These are phyloP conservation scores for Aphidoletes aphidimyza DNA, from an alignment of 2,888 invertebrate species.

Conservation along the genomic window DNA sequence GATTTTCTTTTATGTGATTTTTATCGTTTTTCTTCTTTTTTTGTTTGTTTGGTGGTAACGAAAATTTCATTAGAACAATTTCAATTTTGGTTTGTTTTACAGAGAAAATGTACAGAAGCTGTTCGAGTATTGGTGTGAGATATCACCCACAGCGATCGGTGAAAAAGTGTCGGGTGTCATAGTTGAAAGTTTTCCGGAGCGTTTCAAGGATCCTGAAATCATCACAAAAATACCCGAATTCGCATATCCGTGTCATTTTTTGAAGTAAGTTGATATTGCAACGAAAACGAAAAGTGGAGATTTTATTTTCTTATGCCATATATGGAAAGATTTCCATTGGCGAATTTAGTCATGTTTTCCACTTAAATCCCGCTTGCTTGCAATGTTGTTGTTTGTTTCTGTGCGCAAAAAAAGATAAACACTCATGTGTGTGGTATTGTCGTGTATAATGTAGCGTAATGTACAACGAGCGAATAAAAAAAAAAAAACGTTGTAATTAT, in stretches of 20 bases:
- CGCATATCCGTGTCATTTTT: constrained; percentile 86
- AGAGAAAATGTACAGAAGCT: constrained; percentile 66
- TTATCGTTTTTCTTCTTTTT: no score
- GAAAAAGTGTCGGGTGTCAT: constrained; percentile 68
- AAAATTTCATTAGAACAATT: background rate
- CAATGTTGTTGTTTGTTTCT: background rate
- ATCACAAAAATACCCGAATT: constrained; percentile 89
- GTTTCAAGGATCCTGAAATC: constrained; percentile 84
- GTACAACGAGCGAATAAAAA: background rate
- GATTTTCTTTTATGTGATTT: no score
- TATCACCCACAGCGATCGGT: constrained; percentile 59
- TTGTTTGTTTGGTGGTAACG: no score
- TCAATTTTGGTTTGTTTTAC: background rate
- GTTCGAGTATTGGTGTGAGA: constrained; percentile 67
- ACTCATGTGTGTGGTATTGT: background rate
- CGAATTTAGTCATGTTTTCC: background rate
- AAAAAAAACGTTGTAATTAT: constrained; percentile 61
- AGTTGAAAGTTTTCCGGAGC: constrained; percentile 85
- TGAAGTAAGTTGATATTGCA: constrained; percentile 71
- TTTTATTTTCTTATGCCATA: background rate
- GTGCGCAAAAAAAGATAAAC: background rate
- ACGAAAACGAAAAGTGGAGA: background rate
- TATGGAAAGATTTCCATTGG: background rate
- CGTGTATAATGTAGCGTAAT: background rate
- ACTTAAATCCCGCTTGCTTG: background rate